These are phyloP conservation scores for Apamea monoglypha DNA, from an alignment of 2,888 invertebrate species.

Conservation along the genomic window DNA sequence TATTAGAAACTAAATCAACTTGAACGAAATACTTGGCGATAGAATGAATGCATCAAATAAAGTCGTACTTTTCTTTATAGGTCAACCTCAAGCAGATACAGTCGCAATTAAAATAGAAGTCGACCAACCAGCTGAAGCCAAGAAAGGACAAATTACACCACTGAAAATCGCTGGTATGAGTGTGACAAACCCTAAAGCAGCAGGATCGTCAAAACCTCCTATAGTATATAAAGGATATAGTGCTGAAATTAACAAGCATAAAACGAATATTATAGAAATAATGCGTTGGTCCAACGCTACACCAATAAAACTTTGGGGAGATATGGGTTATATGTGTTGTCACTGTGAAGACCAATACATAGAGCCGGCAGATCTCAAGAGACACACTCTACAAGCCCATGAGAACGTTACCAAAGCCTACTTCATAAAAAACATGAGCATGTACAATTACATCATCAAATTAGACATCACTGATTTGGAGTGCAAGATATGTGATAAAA, in stretches of 20 bases:
- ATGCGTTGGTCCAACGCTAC: slow-evolving; percentile 78
- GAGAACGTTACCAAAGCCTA: slow-evolving; percentile 66
- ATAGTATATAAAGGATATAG: slow-evolving; percentile 12
- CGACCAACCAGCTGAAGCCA: neutral
- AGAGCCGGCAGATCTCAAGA: slow-evolving; percentile 73
- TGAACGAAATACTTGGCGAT: neutral
- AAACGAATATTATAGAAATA: slow-evolving; percentile 73
- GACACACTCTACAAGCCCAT: slow-evolving; percentile 68
- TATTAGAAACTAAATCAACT: neutral
- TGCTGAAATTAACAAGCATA: slow-evolving; percentile 69
- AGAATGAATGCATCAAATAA: slow-evolving; percentile 48
- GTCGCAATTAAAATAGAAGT: slow-evolving; percentile 26
- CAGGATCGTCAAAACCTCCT: neutral
- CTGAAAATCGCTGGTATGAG: slow-evolving; percentile 58
- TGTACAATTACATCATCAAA: slow-evolving; percentile 60
- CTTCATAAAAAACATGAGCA: slow-evolving; percentile 60
- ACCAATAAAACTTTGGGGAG: slow-evolving; percentile 71
- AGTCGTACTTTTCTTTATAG: slow-evolving; percentile 76
- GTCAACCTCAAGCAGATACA: slow-evolving; percentile 69
- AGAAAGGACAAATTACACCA: neutral
- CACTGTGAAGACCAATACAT: slow-evolving; percentile 70
- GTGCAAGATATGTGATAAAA: slow-evolving; percentile 71
- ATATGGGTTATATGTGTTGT: slow-evolving; percentile 75
- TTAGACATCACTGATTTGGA: slow-evolving; percentile 75
- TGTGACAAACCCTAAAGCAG: neutral